phyloP scores from a whole-genome alignment of 2,113 vertebrate genomes.

The Natator depressus region DNA sequence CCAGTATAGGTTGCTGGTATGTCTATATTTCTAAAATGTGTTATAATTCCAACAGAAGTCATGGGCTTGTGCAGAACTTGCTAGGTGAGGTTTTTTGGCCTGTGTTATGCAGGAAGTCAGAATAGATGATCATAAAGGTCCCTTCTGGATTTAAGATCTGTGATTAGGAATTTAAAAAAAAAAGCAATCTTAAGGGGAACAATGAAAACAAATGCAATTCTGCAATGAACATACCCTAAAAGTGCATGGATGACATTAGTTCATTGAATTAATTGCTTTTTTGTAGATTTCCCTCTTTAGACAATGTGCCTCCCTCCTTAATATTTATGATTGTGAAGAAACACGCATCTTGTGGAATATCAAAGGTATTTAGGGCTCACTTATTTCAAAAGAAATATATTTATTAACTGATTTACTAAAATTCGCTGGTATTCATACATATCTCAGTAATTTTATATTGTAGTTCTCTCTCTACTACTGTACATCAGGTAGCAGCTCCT shows the following conservation, averaged over 20 bases:
- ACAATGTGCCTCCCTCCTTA: background rate
- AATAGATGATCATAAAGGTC: background rate
- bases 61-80: background rate
- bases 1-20: background rate
- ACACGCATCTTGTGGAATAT: background rate
- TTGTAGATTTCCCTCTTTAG: background rate
- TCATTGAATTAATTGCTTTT: background rate
- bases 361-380: background rate
- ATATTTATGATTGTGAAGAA: background rate
- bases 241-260: background rate
- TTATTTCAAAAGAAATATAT: background rate
- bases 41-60: background rate
- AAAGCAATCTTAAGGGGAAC: background rate
- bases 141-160: background rate
- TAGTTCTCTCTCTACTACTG: accelerated
- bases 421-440: background rate
- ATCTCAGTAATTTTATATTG: background rate
- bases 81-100: background rate
- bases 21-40: background rate
- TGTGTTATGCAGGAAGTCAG: background rate
- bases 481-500: background rate
- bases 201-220: background rate
- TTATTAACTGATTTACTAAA: background rate
- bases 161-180: background rate
- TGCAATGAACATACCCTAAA: background rate